Evolutionary conservation across 1,140 invertebrate species (phyloP).

Genomic region (Orchestia grillus): DNA sequence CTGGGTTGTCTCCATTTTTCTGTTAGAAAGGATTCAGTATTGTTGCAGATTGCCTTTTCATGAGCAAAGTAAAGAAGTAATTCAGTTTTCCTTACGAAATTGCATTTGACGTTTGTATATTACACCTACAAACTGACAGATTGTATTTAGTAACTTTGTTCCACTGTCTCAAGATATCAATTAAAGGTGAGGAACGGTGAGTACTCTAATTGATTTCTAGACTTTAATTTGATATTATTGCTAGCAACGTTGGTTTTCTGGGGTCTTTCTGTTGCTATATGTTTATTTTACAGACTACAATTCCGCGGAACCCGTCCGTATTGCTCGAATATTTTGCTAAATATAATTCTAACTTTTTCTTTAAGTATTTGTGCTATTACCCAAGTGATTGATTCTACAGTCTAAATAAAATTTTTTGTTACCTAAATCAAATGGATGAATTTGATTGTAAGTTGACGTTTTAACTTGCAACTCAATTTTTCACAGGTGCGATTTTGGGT

Average conservation of each 20-base stretch:
- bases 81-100: background rate
- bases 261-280: background rate
- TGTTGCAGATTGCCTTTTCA: no score
- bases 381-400: background rate
- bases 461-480: background rate
- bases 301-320: background rate
- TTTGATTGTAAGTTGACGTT: background rate
- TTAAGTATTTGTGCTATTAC: background rate
- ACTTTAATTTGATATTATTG: no score
- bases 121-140: background rate
- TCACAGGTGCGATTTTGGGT: background rate
- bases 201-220: no score
- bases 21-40: no score
- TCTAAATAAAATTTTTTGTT: background rate
- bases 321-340: background rate
- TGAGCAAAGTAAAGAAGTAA: no score
- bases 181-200: no score
- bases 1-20: no score
- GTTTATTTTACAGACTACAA: background rate
- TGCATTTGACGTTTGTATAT: background rate
- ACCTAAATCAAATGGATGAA: background rate
- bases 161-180: background rate
- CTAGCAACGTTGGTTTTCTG: no score
- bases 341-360: background rate
- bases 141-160: background rate